A percentile compares a stretch with the other conserved stretches of the same genome.
phyloP scores from a whole-genome alignment of 2,797 vertebrate genomes.

The Percopsis omiscomaycus region DNA sequence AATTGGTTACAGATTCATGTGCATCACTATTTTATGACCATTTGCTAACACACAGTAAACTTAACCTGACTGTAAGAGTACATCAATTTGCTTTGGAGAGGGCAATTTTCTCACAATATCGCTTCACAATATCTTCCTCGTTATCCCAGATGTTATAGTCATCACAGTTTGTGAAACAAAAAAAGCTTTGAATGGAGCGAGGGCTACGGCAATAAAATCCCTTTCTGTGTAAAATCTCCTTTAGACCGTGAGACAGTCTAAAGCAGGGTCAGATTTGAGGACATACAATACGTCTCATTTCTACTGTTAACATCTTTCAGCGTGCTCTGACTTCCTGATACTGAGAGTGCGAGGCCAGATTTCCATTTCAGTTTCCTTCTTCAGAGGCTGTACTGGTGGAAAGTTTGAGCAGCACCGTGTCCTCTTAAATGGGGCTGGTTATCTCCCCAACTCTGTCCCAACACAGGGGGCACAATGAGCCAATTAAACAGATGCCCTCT shows the following conservation, averaged over 20 bases:
- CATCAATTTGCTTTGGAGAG: too few relatives aligned
- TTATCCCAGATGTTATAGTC: conserved; percentile 35
- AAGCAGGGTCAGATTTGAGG: conserved; percentile 39
- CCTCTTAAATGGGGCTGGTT: conserved; percentile 51
- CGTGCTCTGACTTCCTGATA: conserved; percentile 56
- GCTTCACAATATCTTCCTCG: not conserved
- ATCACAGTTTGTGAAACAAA: conserved; percentile 38
- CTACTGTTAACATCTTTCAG: conserved; percentile 44
- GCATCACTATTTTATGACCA: not conserved
- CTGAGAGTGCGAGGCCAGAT: conserved; percentile 40
- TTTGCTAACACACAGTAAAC: not conserved
- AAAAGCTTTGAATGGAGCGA: conserved; percentile 12
- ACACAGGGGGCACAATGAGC: conserved; percentile 52
- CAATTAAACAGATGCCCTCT: conserved; percentile 63
- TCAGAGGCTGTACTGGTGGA: conserved; percentile 30
- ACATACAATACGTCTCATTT: conserved; percentile 29
- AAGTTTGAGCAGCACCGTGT: conserved; percentile 51
- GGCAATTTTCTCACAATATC: not conserved
- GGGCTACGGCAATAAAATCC: conserved; percentile 25
- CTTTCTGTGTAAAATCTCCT: conserved; percentile 32
- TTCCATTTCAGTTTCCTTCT: conserved; percentile 65
- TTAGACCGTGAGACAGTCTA: conserved; percentile 28
- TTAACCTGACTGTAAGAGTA: too few relatives aligned
- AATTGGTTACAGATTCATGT: not conserved
- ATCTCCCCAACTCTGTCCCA: conserved; percentile 66